Evolutionary conservation across 2,797 vertebrate species (phyloP), one percentile per base, ranked within the genome.

Genomic region (Champsocephalus esox): DNA sequence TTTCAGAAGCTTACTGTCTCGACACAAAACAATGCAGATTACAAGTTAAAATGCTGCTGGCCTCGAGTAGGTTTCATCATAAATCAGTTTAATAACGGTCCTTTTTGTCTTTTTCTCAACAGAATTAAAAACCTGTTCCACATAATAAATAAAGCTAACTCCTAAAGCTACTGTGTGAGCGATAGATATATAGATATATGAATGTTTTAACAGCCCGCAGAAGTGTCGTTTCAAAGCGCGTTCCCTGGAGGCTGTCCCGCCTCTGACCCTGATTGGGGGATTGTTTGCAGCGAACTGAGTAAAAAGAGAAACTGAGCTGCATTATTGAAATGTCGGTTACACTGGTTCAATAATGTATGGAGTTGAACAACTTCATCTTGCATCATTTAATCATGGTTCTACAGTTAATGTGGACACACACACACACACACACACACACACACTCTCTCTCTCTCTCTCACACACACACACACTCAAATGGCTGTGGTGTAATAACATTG

Each of bases 291-390:
- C n/a, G 17, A 17, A 49, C 48, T 17, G 24, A 12, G 34, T 43
- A 55, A 28, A 21, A 61, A n/a, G 24, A 4, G 34, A 54, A 38
- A 41, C 17, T 4, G 14, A n/a, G n/a, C n/a, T 3, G 10, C 4
- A 54, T 60, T 46, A 21, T 54, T 45, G 48, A 7, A 49, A 19
- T 66, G 4, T 38, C 5, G 34, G 34, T 38, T 7, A 1, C 6
- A 38, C 7, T 6, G 34, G 46, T 52, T 84, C 54, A 84, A 88
- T 87, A 79, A 88, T 89, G 58, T 60, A 91, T 85, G 68, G 50
- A 32, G 64, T 77, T 85, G 84, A 73, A 73, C 63, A 60, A 62
- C 76, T 75, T 76, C 79, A 77, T 12, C 21, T 63, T 66, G 52
- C 57, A 59, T 79, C 52, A 86, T 77, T 77, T 50, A 56, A 63